phyloP scores from a whole-genome alignment of 2,797 vertebrate species.

The Pyrocephalus nanus region DNA sequence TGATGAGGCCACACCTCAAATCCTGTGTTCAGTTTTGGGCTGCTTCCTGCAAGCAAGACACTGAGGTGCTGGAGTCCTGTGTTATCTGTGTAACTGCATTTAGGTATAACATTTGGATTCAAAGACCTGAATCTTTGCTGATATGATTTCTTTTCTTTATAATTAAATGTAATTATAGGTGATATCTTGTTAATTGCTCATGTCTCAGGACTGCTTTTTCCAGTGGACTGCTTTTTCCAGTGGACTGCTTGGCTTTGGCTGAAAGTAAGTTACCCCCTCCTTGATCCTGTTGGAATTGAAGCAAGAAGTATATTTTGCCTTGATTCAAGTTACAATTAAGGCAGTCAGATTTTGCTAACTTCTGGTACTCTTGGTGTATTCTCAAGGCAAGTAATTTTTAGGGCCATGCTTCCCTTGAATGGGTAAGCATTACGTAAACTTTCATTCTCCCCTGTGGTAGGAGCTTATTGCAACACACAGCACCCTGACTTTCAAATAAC shows the following conservation, averaged over 20 bases:
- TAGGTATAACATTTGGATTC: not conserved
- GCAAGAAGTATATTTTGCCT: not conserved
- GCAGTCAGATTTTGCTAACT: not conserved
- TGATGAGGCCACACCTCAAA: not conserved
- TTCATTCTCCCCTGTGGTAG: conserved; percentile 7
- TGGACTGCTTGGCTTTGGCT: not conserved
- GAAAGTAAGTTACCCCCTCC: not conserved
- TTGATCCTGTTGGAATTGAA: not conserved
- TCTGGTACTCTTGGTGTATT: not conserved
- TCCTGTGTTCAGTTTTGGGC: not conserved
- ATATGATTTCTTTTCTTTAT: not conserved
- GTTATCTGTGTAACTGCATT: not conserved
- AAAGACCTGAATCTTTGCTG: not conserved
- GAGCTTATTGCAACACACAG: conserved; percentile 26
- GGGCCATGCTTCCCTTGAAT: conserved; percentile 2
- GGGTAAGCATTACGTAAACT: conserved; percentile 29
- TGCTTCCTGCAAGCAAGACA: not conserved
- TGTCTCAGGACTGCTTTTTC: not conserved
- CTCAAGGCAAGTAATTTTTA: conserved; percentile 19
- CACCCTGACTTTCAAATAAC: conserved; percentile 59
- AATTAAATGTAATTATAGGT: not conserved
- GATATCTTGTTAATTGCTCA: not conserved
- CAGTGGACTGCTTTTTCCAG: not conserved
- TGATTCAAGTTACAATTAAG: not conserved
- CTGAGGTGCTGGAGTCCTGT: not conserved